Conservation (phyloP, 1,140 invertebrate species). For the Battus philenor region DNA sequence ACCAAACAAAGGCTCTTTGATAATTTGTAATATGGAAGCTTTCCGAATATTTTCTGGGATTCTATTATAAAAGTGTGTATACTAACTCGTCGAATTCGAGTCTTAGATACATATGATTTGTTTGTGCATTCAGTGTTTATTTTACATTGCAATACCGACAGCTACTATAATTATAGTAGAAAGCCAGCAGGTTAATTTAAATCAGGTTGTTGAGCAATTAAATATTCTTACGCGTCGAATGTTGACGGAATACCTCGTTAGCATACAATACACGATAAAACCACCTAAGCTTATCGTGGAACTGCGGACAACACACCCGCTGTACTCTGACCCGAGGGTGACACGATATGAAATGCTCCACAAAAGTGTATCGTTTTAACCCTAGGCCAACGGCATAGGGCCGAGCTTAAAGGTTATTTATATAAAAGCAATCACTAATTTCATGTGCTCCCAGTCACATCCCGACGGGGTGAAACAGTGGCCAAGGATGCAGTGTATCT, state of each 20-base stretch:
- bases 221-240: too few relatives aligned
- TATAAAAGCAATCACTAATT: conserved; percentile 51
- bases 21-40: too few relatives aligned
- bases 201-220: not conserved
- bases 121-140: too few relatives aligned
- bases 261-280: not conserved
- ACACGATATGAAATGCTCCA: conserved; percentile 27
- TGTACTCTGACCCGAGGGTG: conserved; percentile 44
- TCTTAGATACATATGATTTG: too few relatives aligned
- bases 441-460: conserved; percentile 33
- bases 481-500: conserved; percentile 15
- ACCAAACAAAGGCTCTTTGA: too few relatives aligned
- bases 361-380: conserved; percentile 63
- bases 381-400: conserved; percentile 57
- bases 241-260: too few relatives aligned
- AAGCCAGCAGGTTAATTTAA: not conserved
- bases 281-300: not conserved
- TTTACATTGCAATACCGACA: not conserved
- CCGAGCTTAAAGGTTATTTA: conserved; percentile 56
- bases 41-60: too few relatives aligned
- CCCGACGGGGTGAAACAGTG: conserved; percentile 15
- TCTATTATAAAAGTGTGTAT: too few relatives aligned
- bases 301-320: too few relatives aligned
- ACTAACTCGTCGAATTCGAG: too few relatives aligned
- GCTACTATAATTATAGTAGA: not conserved